Evolutionary conservation across 2,113 vertebrate genomes (phyloP).

Genomic region (Crotalus viridis): DNA sequence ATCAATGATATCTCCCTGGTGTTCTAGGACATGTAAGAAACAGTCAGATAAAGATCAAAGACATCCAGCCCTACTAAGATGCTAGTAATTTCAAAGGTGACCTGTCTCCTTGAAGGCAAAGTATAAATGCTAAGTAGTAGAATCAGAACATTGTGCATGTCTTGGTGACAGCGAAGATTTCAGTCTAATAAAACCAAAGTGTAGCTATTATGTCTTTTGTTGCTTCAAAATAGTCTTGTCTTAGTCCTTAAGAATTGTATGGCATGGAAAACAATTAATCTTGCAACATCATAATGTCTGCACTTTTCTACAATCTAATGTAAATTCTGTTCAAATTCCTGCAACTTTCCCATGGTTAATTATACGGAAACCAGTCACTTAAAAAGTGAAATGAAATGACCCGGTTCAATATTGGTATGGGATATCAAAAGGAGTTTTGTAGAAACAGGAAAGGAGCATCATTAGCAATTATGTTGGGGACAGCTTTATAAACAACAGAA

Average conservation of each 20-base stretch:
- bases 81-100: constrained; percentile 23
- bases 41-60: constrained; percentile 22
- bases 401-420: neutral
- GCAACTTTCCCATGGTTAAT: neutral
- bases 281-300: neutral
- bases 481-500: neutral
- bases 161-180: neutral
- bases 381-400: neutral
- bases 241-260: neutral
- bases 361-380: neutral
- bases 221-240: neutral
- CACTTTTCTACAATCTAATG: neutral
- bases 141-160: neutral
- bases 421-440: neutral
- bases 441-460: neutral
- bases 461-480: neutral
- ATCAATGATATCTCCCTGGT: neutral
- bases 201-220: neutral
- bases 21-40: neutral
- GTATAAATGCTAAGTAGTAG: constrained; percentile 19
- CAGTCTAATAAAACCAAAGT: neutral
- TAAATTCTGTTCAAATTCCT: neutral
- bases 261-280: neutral
- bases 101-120: constrained; percentile 11
- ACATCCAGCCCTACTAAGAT: neutral